Base-by-base conservation (phyloP, 2,113 vertebrate species). In the Channa maculata region DNA sequence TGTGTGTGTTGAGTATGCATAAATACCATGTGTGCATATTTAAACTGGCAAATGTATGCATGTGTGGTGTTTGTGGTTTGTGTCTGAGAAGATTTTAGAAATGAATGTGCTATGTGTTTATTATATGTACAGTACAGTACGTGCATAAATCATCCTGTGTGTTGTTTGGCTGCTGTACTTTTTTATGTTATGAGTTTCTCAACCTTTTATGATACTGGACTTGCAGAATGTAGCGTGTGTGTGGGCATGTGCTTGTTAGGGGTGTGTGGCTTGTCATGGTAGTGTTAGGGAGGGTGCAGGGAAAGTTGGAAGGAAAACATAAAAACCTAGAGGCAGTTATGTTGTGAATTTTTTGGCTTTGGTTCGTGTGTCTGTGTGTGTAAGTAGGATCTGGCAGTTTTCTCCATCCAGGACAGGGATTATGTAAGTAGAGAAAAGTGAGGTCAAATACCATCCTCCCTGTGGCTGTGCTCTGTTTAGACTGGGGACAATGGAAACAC, bases 391-490 rank as follows among this genome's bases (percentile, higher is more conserved):
- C 72, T 88, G 82, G 75, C 36, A 77, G 62, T 71, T 86, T 84
- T 84, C 70, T 80, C 71, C 54, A 73, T 79, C 53, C 36, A 77
- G 72, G 71, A 81, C 75, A 62, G 60, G 57, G 78, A 85, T 88
- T 86, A 88, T 90, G 76, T 83, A 80, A 88, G 80, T 67, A 80
- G n/a, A 74, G 71, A 64, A 7, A 77, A 63, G 65, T 24, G 9
- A 81, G 84, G 74, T 86, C 65, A 74, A 81, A 82, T 72, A 61
- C 66, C 72, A 57, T 49, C 37, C 46, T 82, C 57, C 13, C n/a
- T 38, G 41, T 8, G 3, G 61, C 67, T 67, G 48, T 46, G 50
- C 66, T 75, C 52, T 83, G 44, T 79, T 80, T 57, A 38, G 33
- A 74, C 57, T 83, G 83, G 85, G 45, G 84, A 74, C 72, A 86